Conservation (phyloP, 2,888 invertebrate genomes). For the Cosmorhoe ocellata region DNA sequence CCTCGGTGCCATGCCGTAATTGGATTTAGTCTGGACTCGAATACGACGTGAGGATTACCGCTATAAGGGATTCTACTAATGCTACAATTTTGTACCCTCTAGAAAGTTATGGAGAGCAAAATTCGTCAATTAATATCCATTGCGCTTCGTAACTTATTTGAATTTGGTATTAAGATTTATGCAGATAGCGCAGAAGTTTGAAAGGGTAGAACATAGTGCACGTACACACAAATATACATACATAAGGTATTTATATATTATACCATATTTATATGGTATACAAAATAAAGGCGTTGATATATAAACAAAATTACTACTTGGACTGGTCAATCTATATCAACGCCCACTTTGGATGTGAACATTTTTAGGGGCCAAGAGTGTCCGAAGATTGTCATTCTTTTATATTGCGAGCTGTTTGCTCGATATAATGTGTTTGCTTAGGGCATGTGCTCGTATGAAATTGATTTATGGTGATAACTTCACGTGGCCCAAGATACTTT, state of each 20-base stretch:
- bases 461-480: constrained; percentile 62
- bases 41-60: constrained; percentile 69
- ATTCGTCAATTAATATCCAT: constrained; percentile 37
- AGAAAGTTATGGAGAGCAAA: constrained; percentile 39
- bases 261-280: no score
- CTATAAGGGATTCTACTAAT: constrained; percentile 60
- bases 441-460: constrained; percentile 50
- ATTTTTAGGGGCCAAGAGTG: constrained; percentile 39
- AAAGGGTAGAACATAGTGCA: no score
- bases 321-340: constrained; percentile 12
- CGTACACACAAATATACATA: no score
- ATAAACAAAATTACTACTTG: background rate
- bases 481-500: constrained; percentile 29
- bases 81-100: constrained; percentile 47
- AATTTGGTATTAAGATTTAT: constrained; percentile 17
- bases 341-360: constrained; percentile 40
- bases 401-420: constrained; percentile 59
- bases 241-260: no score
- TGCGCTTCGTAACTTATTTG: constrained; percentile 32
- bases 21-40: constrained; percentile 76
- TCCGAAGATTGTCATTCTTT: constrained; percentile 52
- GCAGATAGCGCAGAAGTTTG: no score
- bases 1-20: constrained; percentile 54
- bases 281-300: no score
- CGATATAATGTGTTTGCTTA: constrained; percentile 66